Evolutionary conservation across 2,888 invertebrate species (phyloP).

Genomic region (Gerosis bhagava): DNA sequence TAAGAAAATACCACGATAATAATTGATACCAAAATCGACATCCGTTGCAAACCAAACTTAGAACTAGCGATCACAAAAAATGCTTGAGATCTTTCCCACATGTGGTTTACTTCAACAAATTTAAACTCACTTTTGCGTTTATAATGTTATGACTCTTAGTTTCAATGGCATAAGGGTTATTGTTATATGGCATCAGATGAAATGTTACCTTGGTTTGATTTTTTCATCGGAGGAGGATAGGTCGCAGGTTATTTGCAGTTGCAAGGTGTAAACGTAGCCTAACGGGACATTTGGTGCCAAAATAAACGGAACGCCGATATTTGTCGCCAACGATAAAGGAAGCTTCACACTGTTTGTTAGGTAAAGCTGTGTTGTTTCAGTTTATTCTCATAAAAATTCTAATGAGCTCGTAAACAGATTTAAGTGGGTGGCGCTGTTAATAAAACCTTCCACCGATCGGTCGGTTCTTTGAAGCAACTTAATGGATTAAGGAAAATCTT

Average conservation of each 20-base stretch:
- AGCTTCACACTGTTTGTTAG: conserved; percentile 55
- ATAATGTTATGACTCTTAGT: too few species aligned
- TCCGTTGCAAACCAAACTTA: conserved; percentile 63
- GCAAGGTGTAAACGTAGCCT: conserved; percentile 72
- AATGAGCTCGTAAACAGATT: conserved; percentile 8
- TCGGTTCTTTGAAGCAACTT: too few species aligned
- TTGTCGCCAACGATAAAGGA: conserved; percentile 64
- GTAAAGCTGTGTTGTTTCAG: conserved; percentile 47
- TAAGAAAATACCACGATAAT: conserved; percentile 59
- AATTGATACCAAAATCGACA: conserved; percentile 70
- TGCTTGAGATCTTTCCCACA: conserved; percentile 67
- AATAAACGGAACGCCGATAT: conserved; percentile 61
- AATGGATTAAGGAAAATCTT: too few species aligned
- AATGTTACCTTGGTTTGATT: conserved; percentile 38
- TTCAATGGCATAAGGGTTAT: not conserved
- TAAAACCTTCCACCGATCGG: too few species aligned
- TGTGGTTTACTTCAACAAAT: conserved; percentile 46
- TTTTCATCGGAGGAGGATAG: conserved; percentile 70
- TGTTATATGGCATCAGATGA: not conserved
- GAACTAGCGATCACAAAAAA: conserved; percentile 60
- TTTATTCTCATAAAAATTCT: conserved; percentile 28
- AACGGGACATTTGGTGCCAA: conserved; percentile 70
- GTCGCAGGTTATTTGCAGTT: conserved; percentile 78
- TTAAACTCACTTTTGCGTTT: too few species aligned
- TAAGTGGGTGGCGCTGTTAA: conserved; percentile 1